Conservation (phyloP, 2,113 vertebrate species). For the Charina bottae region DNA sequence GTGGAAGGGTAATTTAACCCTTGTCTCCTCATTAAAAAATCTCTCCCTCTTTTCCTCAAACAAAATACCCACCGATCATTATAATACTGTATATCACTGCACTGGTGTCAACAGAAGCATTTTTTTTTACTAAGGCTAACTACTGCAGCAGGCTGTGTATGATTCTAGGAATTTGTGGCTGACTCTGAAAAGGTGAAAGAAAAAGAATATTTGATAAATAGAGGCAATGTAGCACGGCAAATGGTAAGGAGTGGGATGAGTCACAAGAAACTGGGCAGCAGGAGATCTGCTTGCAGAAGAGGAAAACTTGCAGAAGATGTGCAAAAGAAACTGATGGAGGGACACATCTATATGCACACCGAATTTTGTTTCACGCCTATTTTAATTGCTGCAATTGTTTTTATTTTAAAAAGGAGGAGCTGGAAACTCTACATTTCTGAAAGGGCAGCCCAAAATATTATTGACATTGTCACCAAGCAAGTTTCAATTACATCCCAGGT, state of each 20-base stretch:
- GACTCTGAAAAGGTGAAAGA: too few relatives aligned
- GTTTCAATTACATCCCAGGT: background rate
- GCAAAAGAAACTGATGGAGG: background rate
- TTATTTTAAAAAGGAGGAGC: background rate
- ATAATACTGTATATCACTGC: background rate
- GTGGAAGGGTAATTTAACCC: background rate
- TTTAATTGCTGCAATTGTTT: background rate
- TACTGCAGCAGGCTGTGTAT: background rate
- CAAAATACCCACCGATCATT: background rate
- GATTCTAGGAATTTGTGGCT: background rate
- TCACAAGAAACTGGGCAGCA: background rate
- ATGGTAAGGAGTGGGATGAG: background rate
- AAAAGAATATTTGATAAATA: background rate
- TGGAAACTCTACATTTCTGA: background rate
- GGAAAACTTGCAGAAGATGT: background rate
- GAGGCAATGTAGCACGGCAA: background rate
- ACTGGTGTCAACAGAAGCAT: background rate
- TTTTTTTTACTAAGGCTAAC: background rate
- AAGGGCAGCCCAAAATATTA: background rate
- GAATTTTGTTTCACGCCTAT: background rate
- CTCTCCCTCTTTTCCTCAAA: background rate
- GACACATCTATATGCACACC: background rate
- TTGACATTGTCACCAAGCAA: background rate
- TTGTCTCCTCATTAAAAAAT: background rate
- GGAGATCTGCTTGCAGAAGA: background rate